A percentile compares a stretch with the other conserved stretches of the same genome.
Evolutionary conservation across 2,888 invertebrate species (phyloP).

Genomic region (Chaitophorus viminalis): DNA sequence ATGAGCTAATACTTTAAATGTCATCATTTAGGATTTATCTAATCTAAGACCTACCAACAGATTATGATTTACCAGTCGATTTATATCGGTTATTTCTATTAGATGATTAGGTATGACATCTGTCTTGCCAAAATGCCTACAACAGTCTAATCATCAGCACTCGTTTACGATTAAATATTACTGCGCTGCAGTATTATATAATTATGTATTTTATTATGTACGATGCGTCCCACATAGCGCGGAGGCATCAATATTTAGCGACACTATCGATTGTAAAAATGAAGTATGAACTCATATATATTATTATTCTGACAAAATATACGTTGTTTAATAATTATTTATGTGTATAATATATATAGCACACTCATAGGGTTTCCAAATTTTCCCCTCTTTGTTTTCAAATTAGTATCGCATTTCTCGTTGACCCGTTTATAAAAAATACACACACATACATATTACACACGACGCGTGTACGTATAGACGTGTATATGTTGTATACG

Average conservation of each 20-base stretch:
- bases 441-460: background rate
- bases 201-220: no score
- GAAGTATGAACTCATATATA: background rate
- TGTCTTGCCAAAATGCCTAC: no score
- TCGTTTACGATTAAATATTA: no score
- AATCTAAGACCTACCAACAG: no score
- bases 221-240: background rate
- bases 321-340: conserved; percentile 42
- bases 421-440: conserved; percentile 54
- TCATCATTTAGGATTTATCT: no score
- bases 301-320: conserved; percentile 22
- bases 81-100: no score
- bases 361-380: conserved; percentile 58
- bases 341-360: conserved; percentile 22
- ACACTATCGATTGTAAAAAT: background rate
- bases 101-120: no score
- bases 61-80: no score
- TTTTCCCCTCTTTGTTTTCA: conserved; percentile 60
- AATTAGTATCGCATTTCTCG: conserved; percentile 60
- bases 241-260: background rate
- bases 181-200: no score
- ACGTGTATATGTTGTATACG: background rate
- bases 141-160: no score
- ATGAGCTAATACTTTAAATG: no score
- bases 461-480: background rate